Evolutionary conservation across 2,888 invertebrate genomes (phyloP), one percentile per base, ranked within the genome.

Genomic region (Athalia cordata): DNA sequence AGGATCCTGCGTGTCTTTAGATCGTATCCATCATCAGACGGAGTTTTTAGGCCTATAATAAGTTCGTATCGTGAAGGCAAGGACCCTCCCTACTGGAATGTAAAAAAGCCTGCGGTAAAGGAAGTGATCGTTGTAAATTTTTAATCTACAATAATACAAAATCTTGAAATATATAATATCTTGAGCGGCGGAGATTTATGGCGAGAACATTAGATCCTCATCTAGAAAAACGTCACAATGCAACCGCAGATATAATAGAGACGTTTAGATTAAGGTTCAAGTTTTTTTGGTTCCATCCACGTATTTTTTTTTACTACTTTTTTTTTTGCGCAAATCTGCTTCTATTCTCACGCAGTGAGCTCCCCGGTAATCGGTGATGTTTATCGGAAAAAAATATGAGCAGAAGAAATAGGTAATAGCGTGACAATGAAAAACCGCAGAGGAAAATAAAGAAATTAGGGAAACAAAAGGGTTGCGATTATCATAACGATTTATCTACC

Each of bases 131-230:
- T 72, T n/a, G 47, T 59, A 47, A 0, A n/a, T 52, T 68, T 68
- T 7, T 3, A 68, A 68, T 55, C 55, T 59, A 5, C 59, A 13
- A 52, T 29, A 29, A 29, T 29, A 29, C 29, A 29, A 29, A 29
- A 29, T 29, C 29, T 29, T 29, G 29, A 29, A 29, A 29, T 29
- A 68, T 43, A 29, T 64, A 68, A 29, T 64, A 68, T 8, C 55
- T 43, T 5, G 29, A 50, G 52, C 43, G 9, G 50, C 5, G 29
- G 43, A 70, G 72, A 72, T 72, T 72, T 72, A 72, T 72, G 72
- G 59, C 72, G 59, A 72, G 72, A 72, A 72, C 45, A 72, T 72
- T 57, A 72, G 72, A 72, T 72, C 72, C 72, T 72, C 72, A 45
- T 72, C 59, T 72, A 72, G 59, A 15, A 75, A 64, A 75, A 62